These are phyloP conservation scores for Chloropsis cyanopogon DNA, from an alignment of 2,113 vertebrate genomes.

Conservation along the genomic window DNA sequence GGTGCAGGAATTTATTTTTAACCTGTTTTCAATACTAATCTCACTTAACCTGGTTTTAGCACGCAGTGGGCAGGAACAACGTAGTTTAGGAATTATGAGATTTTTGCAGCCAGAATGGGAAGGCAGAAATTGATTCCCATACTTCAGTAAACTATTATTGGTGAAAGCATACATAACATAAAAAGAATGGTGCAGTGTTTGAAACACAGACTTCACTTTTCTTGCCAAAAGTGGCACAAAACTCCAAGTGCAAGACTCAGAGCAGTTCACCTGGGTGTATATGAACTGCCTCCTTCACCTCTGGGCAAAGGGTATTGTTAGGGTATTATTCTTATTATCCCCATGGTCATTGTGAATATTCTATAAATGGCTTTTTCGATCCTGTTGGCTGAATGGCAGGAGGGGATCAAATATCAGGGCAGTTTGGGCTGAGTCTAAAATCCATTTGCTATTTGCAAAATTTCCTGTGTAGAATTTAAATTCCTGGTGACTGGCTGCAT, in stretches of 20 bases:
- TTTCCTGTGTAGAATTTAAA: neutral
- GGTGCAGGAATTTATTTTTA: constrained; percentile 36
- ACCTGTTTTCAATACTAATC: constrained; percentile 1
- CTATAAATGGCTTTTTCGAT: neutral
- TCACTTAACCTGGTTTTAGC: constrained; percentile 32
- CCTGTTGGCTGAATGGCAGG: neutral
- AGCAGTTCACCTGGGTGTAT: neutral
- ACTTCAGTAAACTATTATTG: neutral
- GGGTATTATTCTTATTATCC: neutral
- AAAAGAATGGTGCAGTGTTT: neutral
- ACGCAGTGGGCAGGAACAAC: neutral
- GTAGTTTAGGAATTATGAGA: neutral
- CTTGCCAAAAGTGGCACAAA: neutral
- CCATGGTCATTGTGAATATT: neutral
- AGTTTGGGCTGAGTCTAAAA: neutral
- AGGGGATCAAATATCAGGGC: neutral
- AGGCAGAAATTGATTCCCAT: neutral
- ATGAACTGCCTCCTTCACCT: neutral
- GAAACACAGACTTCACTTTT: neutral
- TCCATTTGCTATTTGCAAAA: neutral
- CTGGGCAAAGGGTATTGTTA: neutral
- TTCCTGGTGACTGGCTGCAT: neutral
- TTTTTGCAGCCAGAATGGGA: neutral
- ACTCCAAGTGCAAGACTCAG: neutral
- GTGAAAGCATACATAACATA: neutral